Percentiles rank a stretch among this genome's conserved stretches.
phyloP scores from a whole-genome alignment of 2,797 vertebrate species.

The Hephaestus fuliginosus region DNA sequence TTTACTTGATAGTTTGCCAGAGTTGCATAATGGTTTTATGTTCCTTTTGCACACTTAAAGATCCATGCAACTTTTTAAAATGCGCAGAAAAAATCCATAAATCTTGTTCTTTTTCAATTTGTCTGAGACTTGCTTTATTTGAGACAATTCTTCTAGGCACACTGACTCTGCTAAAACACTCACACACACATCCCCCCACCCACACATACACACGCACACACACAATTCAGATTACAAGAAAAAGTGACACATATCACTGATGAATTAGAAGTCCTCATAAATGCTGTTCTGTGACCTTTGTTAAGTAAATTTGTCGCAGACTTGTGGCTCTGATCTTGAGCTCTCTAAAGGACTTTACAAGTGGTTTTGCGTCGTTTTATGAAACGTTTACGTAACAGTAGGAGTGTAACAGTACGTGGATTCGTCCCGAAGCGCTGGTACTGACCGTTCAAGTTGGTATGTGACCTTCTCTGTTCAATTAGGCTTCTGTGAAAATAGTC shows the following conservation, averaged over 20 bases:
- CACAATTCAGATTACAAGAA: not conserved
- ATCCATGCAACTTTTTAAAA: not conserved
- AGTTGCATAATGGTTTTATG: not conserved
- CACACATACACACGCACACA: no score
- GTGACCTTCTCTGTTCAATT: no score
- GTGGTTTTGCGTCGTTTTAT: not conserved
- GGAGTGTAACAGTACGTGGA: no score
- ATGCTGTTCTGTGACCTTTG: not conserved
- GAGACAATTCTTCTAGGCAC: not conserved
- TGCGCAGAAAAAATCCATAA: not conserved
- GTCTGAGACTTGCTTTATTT: not conserved
- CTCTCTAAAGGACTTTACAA: not conserved
- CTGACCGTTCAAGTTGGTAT: no score
- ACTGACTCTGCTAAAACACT: not conserved
- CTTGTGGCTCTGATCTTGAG: not conserved
- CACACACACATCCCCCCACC: no score
- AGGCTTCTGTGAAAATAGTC: no score
- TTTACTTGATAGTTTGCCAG: constrained; percentile 11
- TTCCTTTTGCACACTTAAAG: not conserved
- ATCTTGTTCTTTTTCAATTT: not conserved
- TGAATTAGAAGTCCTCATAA: not conserved
- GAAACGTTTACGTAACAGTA: no score
- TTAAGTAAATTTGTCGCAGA: not conserved
- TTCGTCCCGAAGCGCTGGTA: no score
- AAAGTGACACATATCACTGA: constrained; percentile 3